Conservation (phyloP, 2,797 vertebrate genomes). For the Pristis pectinata region DNA sequence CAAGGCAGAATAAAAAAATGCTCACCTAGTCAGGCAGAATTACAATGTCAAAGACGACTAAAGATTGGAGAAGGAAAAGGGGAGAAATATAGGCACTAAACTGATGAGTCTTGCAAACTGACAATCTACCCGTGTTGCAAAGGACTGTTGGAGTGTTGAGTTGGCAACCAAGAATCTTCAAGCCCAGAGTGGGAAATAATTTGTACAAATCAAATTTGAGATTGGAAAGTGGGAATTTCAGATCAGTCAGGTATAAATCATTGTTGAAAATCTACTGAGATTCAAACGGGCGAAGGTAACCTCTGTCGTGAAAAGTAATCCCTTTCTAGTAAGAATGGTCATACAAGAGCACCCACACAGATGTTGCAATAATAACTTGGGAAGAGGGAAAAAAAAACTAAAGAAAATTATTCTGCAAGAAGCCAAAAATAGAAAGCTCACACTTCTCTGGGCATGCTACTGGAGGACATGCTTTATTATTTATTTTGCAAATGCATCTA, state of each 20-base stretch:
- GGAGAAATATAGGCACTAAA: neutral
- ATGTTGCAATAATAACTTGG: neutral
- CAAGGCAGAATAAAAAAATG: too few species aligned
- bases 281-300: constrained; percentile 16
- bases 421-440: neutral
- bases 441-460: neutral
- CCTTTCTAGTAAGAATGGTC: constrained; percentile 2
- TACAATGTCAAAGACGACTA: neutral
- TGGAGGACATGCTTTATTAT: neutral
- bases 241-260: neutral
- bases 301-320: neutral
- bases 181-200: too few species aligned
- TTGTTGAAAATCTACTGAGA: neutral
- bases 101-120: neutral
- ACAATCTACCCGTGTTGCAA: neutral
- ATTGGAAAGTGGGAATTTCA: neutral
- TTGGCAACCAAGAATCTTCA: neutral
- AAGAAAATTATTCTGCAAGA: neutral
- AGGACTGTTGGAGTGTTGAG: neutral
- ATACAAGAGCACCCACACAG: neutral
- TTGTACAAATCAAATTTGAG: neutral
- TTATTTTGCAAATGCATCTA: neutral
- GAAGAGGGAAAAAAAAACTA: neutral
- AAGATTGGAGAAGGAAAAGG: neutral
- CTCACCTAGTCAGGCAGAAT: neutral